phyloP scores from a whole-genome alignment of 2,888 invertebrate species.

The Ptycholaimellus sp. region DNA sequence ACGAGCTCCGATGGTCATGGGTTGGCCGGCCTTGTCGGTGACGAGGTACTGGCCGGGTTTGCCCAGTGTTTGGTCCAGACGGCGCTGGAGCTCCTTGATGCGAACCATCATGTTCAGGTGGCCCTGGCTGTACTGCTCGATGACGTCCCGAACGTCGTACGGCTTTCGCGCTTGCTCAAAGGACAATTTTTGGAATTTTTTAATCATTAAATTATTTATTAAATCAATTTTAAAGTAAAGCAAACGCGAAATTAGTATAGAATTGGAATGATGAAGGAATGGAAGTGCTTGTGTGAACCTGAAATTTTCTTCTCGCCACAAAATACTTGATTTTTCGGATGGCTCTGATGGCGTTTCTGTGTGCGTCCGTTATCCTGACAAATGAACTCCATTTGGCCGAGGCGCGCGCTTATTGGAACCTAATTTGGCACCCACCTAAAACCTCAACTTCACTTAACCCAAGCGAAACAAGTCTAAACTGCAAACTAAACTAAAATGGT shows the following conservation, averaged over 20 bases:
- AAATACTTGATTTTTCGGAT: slow-evolving; percentile 86
- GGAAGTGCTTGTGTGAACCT: slow-evolving; percentile 31
- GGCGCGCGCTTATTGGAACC: too few relatives aligned
- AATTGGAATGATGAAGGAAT: neutral
- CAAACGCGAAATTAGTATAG: neutral
- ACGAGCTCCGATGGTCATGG: slow-evolving; percentile 51
- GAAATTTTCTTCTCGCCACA: slow-evolving; percentile 74
- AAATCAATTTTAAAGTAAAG: neutral
- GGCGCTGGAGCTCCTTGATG: slow-evolving; percentile 44
- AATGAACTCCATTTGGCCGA: too few relatives aligned
- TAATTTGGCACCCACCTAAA: too few relatives aligned
- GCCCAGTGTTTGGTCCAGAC: slow-evolving; percentile 56
- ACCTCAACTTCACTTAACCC: too few relatives aligned
- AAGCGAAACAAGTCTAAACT: too few relatives aligned
- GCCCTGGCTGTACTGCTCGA: slow-evolving; percentile 62
- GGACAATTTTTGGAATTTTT: neutral
- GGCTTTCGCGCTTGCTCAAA: slow-evolving; percentile 49
- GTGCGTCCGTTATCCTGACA: slow-evolving; percentile 59
- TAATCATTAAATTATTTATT: neutral
- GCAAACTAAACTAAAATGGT: too few relatives aligned
- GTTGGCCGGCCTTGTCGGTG: slow-evolving; percentile 48
- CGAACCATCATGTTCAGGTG: slow-evolving; percentile 67
- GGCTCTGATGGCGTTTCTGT: slow-evolving; percentile 70
- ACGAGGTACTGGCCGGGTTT: slow-evolving; percentile 51
- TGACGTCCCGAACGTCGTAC: slow-evolving; percentile 58